Evolutionary conservation across 2,888 invertebrate species (phyloP), one percentile per base, ranked within the genome.

Genomic region (Augochlorella aurata): DNA sequence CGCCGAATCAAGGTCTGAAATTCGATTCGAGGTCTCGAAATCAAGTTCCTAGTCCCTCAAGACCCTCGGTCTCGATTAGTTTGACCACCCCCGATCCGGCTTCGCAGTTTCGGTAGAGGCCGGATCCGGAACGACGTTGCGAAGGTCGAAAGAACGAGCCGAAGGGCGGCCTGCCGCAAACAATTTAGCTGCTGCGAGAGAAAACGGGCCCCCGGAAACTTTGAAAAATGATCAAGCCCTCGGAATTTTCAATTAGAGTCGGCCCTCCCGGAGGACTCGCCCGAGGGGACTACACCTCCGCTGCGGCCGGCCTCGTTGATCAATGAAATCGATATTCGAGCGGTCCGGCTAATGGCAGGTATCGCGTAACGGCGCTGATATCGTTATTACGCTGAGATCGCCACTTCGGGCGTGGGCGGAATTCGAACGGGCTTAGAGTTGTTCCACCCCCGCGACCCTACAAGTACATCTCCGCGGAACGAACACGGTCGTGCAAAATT

Each of bases 351-450:
- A 89, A 88, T 85, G 82, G 83, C 68, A 79, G 85, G 85, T 89
- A 87, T 89, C 88, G 84, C 83, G 81, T 83, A 87, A 87, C 84
- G 72, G 67, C 44, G 69, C 79, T 84, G 87, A 87, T 89, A 84
- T 89, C 89, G 84, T 88, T 86, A 88, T 89, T 87, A 87, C 83
- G 72, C 44, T 24, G 82, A 84, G 84, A 89, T 87, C 87, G 71
- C 79, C 87, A 85, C 82, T 89, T 87, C 87, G 81, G 75, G 71
- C 80, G 85, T 81, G 82, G 79, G 68, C 82, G 79, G 79, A 71
- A 84, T 83, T 85, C 82, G 72, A 80, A 74, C 80, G 70, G 76
- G 50, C 14, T 4, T 7, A 4, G 12, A 18, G 4, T 63, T 18
- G 38, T 18, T 61, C 38, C 29, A 10, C 61, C 16, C 9, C 9